These are phyloP conservation scores for Drosophila rhopaloa DNA, from an alignment of 1,140 invertebrate genomes.

Conservation along the genomic window DNA sequence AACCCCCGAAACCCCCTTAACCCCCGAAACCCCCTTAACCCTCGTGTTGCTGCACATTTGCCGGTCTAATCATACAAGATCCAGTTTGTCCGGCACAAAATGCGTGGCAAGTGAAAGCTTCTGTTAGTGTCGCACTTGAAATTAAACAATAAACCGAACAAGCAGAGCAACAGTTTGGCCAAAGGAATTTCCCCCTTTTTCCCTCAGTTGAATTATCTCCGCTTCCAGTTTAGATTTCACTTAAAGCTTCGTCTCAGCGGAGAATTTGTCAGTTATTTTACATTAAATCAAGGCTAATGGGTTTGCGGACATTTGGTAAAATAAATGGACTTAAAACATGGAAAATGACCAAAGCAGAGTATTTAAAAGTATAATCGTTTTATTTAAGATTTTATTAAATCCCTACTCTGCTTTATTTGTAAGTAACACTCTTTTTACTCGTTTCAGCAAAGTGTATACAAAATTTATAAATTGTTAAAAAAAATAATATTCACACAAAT, in stretches of 20 bases:
- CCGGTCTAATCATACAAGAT: slow-evolving; percentile 48
- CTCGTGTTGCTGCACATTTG: slow-evolving; percentile 27
- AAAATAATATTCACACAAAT: too few relatives aligned
- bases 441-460: too few relatives aligned
- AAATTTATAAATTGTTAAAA: too few relatives aligned
- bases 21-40: slow-evolving; percentile 1
- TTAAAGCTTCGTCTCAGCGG: background rate
- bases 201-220: background rate
- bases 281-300: slow-evolving; percentile 1
- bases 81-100: slow-evolving; percentile 55
- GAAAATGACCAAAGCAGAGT: too few relatives aligned
- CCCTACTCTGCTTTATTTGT: too few relatives aligned
- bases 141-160: slow-evolving; percentile 36
- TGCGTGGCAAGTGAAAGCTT: slow-evolving; percentile 40
- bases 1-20: background rate
- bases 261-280: background rate
- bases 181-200: background rate
- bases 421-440: too few relatives aligned
- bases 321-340: background rate
- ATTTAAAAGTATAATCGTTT: too few relatives aligned
- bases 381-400: too few relatives aligned
- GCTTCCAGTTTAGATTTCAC: background rate
- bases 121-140: slow-evolving; percentile 23
- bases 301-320: too few relatives aligned
- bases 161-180: slow-evolving; percentile 8